Conservation (phyloP, 1,140 invertebrate species). For the Pseudomyrmex concolor region DNA sequence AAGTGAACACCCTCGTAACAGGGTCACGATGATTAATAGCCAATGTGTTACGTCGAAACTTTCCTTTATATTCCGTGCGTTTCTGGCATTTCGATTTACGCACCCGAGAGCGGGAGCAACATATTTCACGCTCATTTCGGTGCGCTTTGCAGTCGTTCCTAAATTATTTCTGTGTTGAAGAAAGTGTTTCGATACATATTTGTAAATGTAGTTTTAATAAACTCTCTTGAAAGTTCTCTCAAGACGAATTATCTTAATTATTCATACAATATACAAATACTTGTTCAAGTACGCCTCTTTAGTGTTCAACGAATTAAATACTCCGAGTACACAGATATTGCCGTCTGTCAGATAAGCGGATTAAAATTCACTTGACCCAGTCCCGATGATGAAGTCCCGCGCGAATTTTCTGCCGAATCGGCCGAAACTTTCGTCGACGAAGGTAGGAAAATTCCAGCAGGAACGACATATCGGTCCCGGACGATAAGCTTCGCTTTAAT, state of each 20-base stretch:
- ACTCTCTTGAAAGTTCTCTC: constrained; percentile 15
- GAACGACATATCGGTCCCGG: background rate
- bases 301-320: background rate
- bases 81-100: constrained; percentile 48
- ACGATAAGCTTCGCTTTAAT: constrained; percentile 57
- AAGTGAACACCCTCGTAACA: constrained; percentile 24
- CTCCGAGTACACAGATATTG: background rate
- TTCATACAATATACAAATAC: background rate
- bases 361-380: background rate
- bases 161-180: constrained; percentile 28
- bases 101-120: background rate
- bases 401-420: background rate
- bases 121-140: constrained; percentile 13
- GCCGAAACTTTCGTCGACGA: background rate
- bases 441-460: constrained; percentile 12
- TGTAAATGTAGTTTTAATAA: constrained; percentile 7
- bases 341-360: background rate
- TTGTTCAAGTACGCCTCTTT: no score
- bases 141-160: background rate
- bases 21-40: constrained; percentile 49
- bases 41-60: constrained; percentile 53
- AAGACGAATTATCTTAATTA: background rate
- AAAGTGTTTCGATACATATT: constrained; percentile 2
- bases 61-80: constrained; percentile 54
- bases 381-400: background rate